Base-by-base conservation (phyloP, 1,140 invertebrate species). In the Platorchestia sp. region DNA sequence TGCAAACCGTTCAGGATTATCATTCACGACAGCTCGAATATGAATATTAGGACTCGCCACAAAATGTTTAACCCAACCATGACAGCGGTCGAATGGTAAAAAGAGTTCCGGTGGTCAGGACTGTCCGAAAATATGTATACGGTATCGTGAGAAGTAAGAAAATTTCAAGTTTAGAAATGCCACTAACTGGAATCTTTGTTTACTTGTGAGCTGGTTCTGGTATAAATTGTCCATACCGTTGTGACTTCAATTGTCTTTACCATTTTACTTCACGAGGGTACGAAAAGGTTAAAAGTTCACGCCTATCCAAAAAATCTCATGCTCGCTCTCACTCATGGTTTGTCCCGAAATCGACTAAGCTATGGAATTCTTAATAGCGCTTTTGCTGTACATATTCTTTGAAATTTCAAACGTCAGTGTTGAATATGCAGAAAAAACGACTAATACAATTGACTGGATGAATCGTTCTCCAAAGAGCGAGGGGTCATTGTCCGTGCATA, bases 1-100 rank as follows among this genome's bases (percentile, higher is more conserved):
- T 44, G 41, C 87, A 41, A 44, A 89, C n/a, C 87, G 87, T 44
- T 42, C n/a, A 42, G 87, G 41, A 89, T 89, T 89, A 89, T 89
- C 87, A 89, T 89, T 44, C 87, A 44, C 87, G 7, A 27, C n/a
- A 89, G 43, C 87, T 89, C 87, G 42, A 42, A 89, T 89, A 89
- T 89, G 87, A 89, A 89, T 89, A 44, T 89, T 16, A 89, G 87
- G 42, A 89, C 5, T 89, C n/a, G 27, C 87, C 41, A 14, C 43
- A 27, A 89, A 89, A 89, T 89, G 43, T 27, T 89, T 89, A 89
- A 89, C n/a, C 43, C 14, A 42, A 42, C 59, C 59, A 19, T 75
- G 59, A 75, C 59, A 51, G 47, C 47, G 19, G 6, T 6, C 47
- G 27, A 75, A 36, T 75, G 59, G 27, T 75, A 27, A 36, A 75